Conservation (phyloP, 1,140 invertebrate species). For the Drosophila murphyi region DNA sequence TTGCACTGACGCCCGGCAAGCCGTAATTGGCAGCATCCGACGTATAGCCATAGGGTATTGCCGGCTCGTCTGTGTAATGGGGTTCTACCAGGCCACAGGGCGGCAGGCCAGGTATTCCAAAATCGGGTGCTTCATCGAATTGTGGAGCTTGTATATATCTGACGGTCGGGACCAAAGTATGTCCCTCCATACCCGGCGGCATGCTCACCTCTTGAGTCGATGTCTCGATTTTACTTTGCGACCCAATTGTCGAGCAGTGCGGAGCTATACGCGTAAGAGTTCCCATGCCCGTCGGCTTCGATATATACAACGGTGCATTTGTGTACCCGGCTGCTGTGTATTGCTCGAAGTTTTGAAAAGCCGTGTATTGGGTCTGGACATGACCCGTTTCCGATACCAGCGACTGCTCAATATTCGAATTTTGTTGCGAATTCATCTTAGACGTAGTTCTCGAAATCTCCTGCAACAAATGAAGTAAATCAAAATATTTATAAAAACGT, state of each 20-base stretch:
- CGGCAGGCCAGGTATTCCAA: slow-evolving; percentile 87
- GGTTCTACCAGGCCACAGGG: slow-evolving; percentile 86
- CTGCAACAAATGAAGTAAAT: slow-evolving; percentile 18
- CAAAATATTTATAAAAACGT: neutral
- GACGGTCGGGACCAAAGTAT: slow-evolving; percentile 85
- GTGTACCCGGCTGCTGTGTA: slow-evolving; percentile 85
- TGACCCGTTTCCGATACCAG: slow-evolving; percentile 56
- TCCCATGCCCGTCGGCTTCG: slow-evolving; percentile 59
- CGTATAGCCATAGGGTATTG: slow-evolving; percentile 88
- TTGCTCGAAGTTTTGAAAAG: slow-evolving; percentile 87
- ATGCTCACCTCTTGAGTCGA: slow-evolving; percentile 87
- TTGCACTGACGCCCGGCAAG: slow-evolving; percentile 84
- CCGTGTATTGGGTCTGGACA: slow-evolving; percentile 68
- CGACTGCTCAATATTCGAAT: slow-evolving; percentile 61
- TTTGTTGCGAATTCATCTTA: slow-evolving; percentile 67
- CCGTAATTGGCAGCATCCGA: slow-evolving; percentile 88
- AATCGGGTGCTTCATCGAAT: slow-evolving; percentile 88
- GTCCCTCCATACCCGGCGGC: slow-evolving; percentile 85
- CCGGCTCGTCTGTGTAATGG: slow-evolving; percentile 86
- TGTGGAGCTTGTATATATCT: slow-evolving; percentile 83
- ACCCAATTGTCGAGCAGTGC: slow-evolving; percentile 79
- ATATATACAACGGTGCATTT: slow-evolving; percentile 84
- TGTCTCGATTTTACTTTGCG: slow-evolving; percentile 86
- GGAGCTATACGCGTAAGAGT: slow-evolving; percentile 66
- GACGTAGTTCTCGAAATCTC: slow-evolving; percentile 11